Percentiles rank a stretch among this genome's conserved stretches.
Evolutionary conservation across 1,140 invertebrate species (phyloP).

Genomic region (Drosophila lini): DNA sequence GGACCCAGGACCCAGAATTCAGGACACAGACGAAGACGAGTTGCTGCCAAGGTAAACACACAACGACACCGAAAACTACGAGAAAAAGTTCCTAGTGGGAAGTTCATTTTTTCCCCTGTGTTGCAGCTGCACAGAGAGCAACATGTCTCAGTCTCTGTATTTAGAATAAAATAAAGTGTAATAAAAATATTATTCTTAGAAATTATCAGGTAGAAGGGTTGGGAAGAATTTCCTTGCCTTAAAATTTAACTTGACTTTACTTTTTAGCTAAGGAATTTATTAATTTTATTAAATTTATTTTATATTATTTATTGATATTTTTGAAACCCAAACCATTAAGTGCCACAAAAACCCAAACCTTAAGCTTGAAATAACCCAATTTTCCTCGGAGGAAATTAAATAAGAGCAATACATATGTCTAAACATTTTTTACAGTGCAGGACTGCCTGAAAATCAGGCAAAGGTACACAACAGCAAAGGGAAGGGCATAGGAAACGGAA

Average conservation of each 20-base stretch:
- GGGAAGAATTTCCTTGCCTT: too few species aligned
- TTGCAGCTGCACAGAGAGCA: conserved; percentile 13
- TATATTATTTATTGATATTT: too few species aligned
- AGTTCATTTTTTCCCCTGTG: conserved; percentile 38
- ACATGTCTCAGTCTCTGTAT: too few species aligned
- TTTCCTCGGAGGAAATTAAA: neutral
- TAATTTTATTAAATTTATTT: too few species aligned
- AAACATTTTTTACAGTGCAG: conserved; percentile 4
- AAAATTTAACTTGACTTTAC: too few species aligned
- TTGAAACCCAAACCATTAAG: neutral
- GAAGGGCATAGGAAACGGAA: conserved; percentile 68
- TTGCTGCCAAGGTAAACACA: conserved; percentile 76
- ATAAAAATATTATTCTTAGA: too few species aligned
- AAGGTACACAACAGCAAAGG: conserved; percentile 61
- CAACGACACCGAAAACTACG: conserved; percentile 53
- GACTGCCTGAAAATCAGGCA: conserved; percentile 65
- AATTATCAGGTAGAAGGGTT: too few species aligned
- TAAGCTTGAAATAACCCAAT: neutral
- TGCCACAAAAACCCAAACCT: neutral
- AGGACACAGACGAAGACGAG: conserved; percentile 53
- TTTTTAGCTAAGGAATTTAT: too few species aligned
- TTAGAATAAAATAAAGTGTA: too few species aligned
- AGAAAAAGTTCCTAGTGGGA: conserved; percentile 30
- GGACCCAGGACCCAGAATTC: conserved; percentile 29
- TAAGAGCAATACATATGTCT: neutral